These are phyloP conservation scores for Hymenopus coronatus DNA, from an alignment of 2,888 invertebrate species.

Conservation along the genomic window DNA sequence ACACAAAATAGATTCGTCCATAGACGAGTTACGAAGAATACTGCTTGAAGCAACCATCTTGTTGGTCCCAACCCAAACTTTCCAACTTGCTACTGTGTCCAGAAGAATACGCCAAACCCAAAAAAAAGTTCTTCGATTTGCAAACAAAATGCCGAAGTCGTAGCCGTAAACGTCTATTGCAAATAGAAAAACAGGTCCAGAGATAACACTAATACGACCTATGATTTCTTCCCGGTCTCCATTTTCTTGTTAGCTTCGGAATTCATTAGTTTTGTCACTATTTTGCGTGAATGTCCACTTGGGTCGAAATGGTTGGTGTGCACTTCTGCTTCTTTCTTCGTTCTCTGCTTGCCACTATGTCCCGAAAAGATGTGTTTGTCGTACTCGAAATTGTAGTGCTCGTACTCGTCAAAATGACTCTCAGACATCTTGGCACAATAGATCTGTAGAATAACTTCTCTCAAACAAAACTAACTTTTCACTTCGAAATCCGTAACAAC, in stretches of 20 bases:
- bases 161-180: background rate
- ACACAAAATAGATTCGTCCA: constrained; percentile 3
- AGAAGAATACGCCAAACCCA: background rate
- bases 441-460: background rate
- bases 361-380: constrained; percentile 85
- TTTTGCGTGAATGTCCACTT: constrained; percentile 89
- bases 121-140: background rate
- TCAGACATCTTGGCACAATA: constrained; percentile 64
- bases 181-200: background rate
- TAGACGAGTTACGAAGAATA: background rate
- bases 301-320: constrained; percentile 93
- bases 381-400: constrained; percentile 91
- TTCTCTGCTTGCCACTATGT: constrained; percentile 86
- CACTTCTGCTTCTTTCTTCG: constrained; percentile 82
- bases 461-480: too few species aligned
- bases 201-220: background rate
- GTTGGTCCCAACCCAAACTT: background rate
- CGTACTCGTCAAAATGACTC: constrained; percentile 84
- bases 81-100: background rate
- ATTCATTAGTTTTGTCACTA: constrained; percentile 79
- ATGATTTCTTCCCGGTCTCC: constrained; percentile 32
- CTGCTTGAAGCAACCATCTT: background rate
- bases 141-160: background rate
- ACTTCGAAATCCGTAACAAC: background rate
- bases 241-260: constrained; percentile 76